Conservation (phyloP, 1,140 invertebrate species). For the Hormaphis cornu region DNA sequence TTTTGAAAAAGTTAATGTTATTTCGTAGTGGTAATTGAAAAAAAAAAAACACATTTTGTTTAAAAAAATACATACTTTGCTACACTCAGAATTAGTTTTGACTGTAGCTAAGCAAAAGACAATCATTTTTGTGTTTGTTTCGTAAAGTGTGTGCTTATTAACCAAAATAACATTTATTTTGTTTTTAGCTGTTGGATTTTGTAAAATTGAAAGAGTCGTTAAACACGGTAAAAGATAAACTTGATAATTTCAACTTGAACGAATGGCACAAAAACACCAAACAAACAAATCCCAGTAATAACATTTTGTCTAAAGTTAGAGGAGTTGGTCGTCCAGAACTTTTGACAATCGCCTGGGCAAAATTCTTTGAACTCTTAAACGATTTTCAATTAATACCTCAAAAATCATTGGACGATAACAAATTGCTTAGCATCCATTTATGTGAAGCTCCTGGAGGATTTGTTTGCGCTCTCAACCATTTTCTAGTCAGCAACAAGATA, state of each 20-base stretch:
- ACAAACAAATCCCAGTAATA: slow-evolving; percentile 57
- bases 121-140: too few species aligned
- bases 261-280: slow-evolving; percentile 76
- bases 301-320: slow-evolving; percentile 53
- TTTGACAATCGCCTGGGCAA: slow-evolving; percentile 78
- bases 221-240: slow-evolving; percentile 65
- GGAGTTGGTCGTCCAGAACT: slow-evolving; percentile 60
- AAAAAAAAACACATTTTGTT: too few species aligned
- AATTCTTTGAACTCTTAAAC: slow-evolving; percentile 75
- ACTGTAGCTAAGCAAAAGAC: too few species aligned
- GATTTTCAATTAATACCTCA: slow-evolving; percentile 54
- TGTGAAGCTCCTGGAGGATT: slow-evolving; percentile 95
- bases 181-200: slow-evolving; percentile 43
- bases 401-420: slow-evolving; percentile 41
- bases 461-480: slow-evolving; percentile 80
- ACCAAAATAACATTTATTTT: background rate
- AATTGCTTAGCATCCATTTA: slow-evolving; percentile 67
- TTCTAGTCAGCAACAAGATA: slow-evolving; percentile 51
- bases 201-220: slow-evolving; percentile 59
- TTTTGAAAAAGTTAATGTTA: too few species aligned
- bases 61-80: too few species aligned
- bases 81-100: too few species aligned
- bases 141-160: too few species aligned
- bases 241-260: slow-evolving; percentile 65
- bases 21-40: too few species aligned